Conservation (phyloP, 2,888 invertebrate species). For the Ochropacha duplaris region DNA sequence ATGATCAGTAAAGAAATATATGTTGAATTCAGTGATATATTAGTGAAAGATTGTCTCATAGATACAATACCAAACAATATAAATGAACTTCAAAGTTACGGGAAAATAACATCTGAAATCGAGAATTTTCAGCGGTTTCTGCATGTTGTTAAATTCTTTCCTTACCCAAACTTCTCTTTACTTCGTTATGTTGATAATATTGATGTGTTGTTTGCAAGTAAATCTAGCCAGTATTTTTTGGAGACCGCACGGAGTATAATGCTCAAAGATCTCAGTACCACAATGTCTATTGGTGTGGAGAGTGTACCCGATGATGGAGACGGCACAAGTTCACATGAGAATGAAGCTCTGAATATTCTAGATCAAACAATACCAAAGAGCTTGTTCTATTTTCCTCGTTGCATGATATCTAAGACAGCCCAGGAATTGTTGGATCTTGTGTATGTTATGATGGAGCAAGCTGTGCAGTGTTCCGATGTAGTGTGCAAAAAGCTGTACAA, state of each 20-base stretch:
- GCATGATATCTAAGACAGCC: conserved; percentile 84
- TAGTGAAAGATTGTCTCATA: conserved; percentile 89
- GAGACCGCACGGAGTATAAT: conserved; percentile 88
- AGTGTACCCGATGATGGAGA: conserved; percentile 48
- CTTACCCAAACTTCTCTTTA: conserved; percentile 81
- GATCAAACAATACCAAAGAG: conserved; percentile 71
- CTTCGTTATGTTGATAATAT: conserved; percentile 88
- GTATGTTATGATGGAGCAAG: conserved; percentile 86
- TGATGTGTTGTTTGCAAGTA: conserved; percentile 89
- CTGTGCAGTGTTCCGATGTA: conserved; percentile 83
- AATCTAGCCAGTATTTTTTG: conserved; percentile 88
- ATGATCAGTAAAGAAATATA: conserved; percentile 82
- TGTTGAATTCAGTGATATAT: conserved; percentile 83
- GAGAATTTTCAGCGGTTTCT: conserved; percentile 86
- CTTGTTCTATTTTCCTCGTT: conserved; percentile 78
- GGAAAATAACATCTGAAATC: conserved; percentile 84
- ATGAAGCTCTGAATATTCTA: conserved; percentile 64
- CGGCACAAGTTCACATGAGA: conserved; percentile 14
- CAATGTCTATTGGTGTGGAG: conserved; percentile 82
- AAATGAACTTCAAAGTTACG: conserved; percentile 86
- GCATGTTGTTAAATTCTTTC: conserved; percentile 82
- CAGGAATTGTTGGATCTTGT: conserved; percentile 85
- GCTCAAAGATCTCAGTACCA: conserved; percentile 91
- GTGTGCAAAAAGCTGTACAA: conserved; percentile 86
- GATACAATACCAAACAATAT: conserved; percentile 90